Conservation (phyloP, 2,113 vertebrate species). For the Trichomycterus rosablanca region DNA sequence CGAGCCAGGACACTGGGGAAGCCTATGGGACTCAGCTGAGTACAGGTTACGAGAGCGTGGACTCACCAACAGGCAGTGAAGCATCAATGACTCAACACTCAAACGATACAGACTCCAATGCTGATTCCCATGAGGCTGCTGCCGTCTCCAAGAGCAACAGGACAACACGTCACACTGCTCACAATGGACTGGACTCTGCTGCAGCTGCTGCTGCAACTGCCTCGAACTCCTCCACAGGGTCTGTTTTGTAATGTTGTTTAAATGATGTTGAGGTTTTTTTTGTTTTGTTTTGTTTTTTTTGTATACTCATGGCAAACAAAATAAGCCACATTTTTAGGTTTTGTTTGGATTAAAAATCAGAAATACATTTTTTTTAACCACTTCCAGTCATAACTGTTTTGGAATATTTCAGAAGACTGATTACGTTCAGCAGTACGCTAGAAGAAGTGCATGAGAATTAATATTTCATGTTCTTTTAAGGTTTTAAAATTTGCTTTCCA, state of each 20-base stretch:
- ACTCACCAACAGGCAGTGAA: constrained; percentile 98
- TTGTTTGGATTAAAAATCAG: constrained; percentile 12
- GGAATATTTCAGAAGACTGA: constrained; percentile 61
- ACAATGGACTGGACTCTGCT: constrained; percentile 95
- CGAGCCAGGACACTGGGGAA: constrained; percentile 76
- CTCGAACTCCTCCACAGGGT: constrained; percentile 43
- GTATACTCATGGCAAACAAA: constrained; percentile 34
- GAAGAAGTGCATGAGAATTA: constrained; percentile 70
- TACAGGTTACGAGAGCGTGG: constrained; percentile 97
- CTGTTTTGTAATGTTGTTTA: constrained; percentile 74
- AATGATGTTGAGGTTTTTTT: constrained; percentile 59
- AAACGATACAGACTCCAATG: constrained; percentile 97
- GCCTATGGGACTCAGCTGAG: constrained; percentile 90
- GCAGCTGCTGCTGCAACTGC: constrained; percentile 59
- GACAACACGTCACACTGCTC: constrained; percentile 87
- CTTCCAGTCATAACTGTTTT: constrained; percentile 57
- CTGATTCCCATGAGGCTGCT: constrained; percentile 88
- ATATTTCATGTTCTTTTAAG: constrained; percentile 64
- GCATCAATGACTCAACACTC: constrained; percentile 97
- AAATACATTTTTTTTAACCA: constrained; percentile 52
- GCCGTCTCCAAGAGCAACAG: constrained; percentile 88
- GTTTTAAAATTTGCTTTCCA: constrained; percentile 77
- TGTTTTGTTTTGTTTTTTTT: constrained; percentile 42
- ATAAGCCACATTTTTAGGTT: constrained; percentile 30
- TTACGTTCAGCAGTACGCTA: constrained; percentile 29